Percentiles rank a stretch among this genome's conserved stretches.
phyloP scores from a whole-genome alignment of 2,113 vertebrate genomes.

The Caranx melampygus region DNA sequence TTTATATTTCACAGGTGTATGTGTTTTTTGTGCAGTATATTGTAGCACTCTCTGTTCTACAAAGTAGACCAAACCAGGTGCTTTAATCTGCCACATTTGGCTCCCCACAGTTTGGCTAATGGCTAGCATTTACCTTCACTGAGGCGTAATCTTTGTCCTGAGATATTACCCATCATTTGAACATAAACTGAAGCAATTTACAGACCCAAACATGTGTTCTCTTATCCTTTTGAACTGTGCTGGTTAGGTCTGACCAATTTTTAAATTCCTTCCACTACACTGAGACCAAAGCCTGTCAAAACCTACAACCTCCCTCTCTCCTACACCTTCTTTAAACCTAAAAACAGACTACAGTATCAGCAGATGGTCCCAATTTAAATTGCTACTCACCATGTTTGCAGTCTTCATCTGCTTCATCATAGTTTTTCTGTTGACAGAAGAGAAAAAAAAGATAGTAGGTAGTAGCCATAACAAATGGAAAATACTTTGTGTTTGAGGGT shows the following conservation, averaged over 20 bases:
- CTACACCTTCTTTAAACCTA: background rate
- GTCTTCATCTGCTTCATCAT: constrained; percentile 99
- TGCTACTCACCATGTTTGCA: constrained; percentile 93
- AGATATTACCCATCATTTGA: background rate
- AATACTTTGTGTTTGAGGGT: constrained; percentile 36
- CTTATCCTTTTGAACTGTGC: background rate
- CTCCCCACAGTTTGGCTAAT: background rate
- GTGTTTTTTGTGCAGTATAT: background rate
- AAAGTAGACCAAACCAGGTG: background rate
- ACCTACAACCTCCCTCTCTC: background rate
- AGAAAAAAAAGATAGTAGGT: constrained; percentile 37
- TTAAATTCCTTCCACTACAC: background rate
- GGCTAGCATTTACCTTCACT: background rate
- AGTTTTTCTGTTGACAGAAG: constrained; percentile 93
- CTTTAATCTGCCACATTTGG: background rate
- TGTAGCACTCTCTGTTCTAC: background rate
- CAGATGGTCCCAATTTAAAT: background rate
- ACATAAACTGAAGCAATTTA: background rate
- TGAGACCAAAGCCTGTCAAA: background rate
- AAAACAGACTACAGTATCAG: background rate
- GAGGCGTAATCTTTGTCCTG: background rate
- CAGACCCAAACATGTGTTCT: background rate
- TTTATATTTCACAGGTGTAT: background rate
- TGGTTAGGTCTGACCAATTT: background rate
- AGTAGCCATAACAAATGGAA: constrained; percentile 34